phyloP scores from a whole-genome alignment of 2,888 invertebrate species.

The Nebria brevicollis region DNA sequence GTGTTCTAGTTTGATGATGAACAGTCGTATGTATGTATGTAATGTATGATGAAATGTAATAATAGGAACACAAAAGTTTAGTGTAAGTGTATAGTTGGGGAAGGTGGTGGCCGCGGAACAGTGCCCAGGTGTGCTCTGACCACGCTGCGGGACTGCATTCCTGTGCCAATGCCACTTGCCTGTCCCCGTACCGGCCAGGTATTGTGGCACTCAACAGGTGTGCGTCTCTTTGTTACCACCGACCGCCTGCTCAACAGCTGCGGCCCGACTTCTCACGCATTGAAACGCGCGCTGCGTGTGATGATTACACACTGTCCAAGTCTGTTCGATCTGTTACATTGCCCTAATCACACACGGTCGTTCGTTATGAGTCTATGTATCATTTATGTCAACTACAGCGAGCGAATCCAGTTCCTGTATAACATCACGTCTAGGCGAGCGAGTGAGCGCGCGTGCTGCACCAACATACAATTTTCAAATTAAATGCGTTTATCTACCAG shows the following conservation, averaged over 20 bases:
- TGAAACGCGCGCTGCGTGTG: constrained; percentile 21
- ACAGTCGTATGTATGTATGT: not conserved
- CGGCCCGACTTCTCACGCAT: constrained; percentile 16
- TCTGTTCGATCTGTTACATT: constrained; percentile 10
- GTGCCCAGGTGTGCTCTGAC: constrained; percentile 22
- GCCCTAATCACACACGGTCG: constrained; percentile 13
- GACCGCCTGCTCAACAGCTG: constrained; percentile 15
- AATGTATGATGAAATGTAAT: not conserved
- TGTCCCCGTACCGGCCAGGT: constrained; percentile 13
- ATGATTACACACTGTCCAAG: not conserved
- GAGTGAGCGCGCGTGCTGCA: not conserved
- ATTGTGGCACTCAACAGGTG: constrained; percentile 27
- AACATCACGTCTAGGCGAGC: not conserved
- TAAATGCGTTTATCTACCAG: constrained; percentile 13
- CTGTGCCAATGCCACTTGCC: constrained; percentile 29
- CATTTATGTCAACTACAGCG: constrained; percentile 2
- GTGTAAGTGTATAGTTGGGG: constrained; percentile 12
- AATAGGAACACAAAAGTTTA: constrained; percentile 5
- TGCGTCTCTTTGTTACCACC: constrained; percentile 24
- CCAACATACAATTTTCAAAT: constrained; percentile 17
- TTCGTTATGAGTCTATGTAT: not conserved
- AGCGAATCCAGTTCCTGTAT: not conserved
- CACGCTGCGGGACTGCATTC: constrained; percentile 25
- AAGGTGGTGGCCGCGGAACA: constrained; percentile 6
- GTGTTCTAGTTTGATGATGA: not conserved